phyloP scores from a whole-genome alignment of 2,797 vertebrate genomes.

The Acanthurus tractus region DNA sequence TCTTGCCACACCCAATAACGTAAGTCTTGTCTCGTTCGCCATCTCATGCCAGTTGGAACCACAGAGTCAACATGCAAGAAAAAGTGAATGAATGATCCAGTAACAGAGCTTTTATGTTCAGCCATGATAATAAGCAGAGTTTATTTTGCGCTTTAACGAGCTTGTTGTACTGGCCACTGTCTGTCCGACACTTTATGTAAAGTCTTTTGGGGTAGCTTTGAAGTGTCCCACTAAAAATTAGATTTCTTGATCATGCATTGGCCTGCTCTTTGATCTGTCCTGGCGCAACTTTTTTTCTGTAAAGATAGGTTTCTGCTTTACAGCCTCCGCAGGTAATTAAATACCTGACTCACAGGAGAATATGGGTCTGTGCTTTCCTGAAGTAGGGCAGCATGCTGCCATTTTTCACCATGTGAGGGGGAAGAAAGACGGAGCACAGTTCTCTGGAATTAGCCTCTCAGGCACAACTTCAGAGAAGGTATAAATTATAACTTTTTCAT shows the following conservation, averaged over 20 bases:
- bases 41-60: neutral
- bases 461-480: neutral
- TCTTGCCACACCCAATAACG: constrained; percentile 9
- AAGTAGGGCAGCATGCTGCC: neutral
- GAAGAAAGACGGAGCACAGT: neutral
- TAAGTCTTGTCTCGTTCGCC: neutral
- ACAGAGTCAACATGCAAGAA: neutral
- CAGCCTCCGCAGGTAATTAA: neutral
- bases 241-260: neutral
- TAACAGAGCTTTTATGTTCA: constrained; percentile 21
- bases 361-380: neutral
- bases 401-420: neutral
- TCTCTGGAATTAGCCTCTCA: neutral
- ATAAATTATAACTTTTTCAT: neutral
- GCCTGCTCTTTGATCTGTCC: neutral
- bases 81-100: neutral
- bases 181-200: neutral
- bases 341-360: neutral
- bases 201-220: neutral
- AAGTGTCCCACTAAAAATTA: neutral
- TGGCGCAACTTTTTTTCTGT: neutral
- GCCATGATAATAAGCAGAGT: constrained; percentile 17
- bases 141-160: constrained; percentile 46
- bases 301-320: neutral
- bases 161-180: neutral